Conservation (phyloP, 2,797 vertebrate species). For the Betta splendens region DNA sequence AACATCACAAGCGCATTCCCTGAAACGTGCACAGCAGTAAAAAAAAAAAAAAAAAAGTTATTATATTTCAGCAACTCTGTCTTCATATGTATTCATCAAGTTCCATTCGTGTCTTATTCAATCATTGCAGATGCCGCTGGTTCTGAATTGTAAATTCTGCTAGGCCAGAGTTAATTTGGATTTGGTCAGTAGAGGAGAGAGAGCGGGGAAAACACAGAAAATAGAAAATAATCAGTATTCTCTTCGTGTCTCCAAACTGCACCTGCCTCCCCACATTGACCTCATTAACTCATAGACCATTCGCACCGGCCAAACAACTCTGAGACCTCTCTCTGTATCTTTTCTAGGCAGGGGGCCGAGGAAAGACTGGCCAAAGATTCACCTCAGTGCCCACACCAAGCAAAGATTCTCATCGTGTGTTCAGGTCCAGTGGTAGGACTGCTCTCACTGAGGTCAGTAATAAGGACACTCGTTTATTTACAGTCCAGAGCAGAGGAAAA, state of each 20-base stretch:
- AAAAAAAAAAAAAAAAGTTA: neutral
- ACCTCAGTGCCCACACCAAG: conserved; percentile 46
- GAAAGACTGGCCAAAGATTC: conserved; percentile 57
- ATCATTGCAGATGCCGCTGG: conserved; percentile 13
- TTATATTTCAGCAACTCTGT: neutral
- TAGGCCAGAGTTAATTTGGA: conserved; percentile 15
- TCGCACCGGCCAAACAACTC: conserved; percentile 77
- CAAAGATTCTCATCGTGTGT: conserved; percentile 38
- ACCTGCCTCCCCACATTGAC: conserved; percentile 80
- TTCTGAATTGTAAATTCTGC: conserved; percentile 35
- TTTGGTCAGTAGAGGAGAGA: conserved; percentile 34
- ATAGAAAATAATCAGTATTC: conserved; percentile 79
- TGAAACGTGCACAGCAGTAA: conserved; percentile 58
- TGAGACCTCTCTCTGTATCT: conserved; percentile 77
- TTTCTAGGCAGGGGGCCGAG: conserved; percentile 61
- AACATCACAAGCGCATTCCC: conserved; percentile 90
- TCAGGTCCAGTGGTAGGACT: conserved; percentile 43
- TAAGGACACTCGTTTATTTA: conserved; percentile 60
- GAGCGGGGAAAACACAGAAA: conserved; percentile 24
- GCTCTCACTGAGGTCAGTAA: conserved; percentile 42
- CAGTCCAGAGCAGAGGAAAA: conserved; percentile 45
- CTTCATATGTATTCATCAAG: conserved; percentile 17
- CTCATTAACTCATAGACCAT: conserved; percentile 79
- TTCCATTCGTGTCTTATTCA: conserved; percentile 34
- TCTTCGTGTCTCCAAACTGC: conserved; percentile 74